A percentile compares a stretch with the other conserved stretches of the same genome.
phyloP scores from a whole-genome alignment of 2,113 vertebrate genomes.

The Syrmaticus mikado region DNA sequence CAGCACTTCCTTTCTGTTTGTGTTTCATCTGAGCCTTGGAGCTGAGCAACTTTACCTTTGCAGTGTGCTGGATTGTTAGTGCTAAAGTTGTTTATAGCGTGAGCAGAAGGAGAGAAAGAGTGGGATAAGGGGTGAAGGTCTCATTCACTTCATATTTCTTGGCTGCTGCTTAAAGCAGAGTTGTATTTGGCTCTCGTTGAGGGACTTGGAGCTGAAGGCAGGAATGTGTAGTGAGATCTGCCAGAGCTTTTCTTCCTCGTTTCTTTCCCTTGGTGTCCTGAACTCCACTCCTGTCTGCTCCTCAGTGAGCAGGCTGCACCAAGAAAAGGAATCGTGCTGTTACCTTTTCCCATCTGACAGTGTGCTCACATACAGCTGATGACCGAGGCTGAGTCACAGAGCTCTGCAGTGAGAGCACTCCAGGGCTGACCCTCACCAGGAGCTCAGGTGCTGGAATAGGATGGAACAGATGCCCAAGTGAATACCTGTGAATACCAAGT shows the following conservation, averaged over 20 bases:
- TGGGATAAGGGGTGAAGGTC: not conserved
- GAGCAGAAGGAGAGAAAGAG: not conserved
- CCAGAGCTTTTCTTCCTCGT: not conserved
- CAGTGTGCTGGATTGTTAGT: not conserved
- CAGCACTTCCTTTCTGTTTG: not conserved
- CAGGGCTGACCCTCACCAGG: not conserved
- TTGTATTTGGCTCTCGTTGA: accelerated
- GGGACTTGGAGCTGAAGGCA: not conserved
- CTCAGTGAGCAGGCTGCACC: not conserved
- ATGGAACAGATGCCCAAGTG: not conserved
- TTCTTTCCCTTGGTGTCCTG: not conserved
- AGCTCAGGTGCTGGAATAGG: not conserved
- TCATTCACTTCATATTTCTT: not conserved
- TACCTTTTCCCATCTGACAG: not conserved
- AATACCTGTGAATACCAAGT: not conserved
- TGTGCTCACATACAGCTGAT: not conserved
- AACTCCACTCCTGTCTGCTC: not conserved
- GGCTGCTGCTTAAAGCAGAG: not conserved
- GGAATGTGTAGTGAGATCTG: not conserved
- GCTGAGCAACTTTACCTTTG: not conserved
- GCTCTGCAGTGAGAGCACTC: not conserved
- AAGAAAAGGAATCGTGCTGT: not conserved
- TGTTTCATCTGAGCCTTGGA: not conserved
- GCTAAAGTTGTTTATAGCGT: not conserved
- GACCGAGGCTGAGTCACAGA: not conserved